These are phyloP conservation scores for Scaptomyza tumidula DNA, from an alignment of 2,888 invertebrate genomes.

Conservation along the genomic window DNA sequence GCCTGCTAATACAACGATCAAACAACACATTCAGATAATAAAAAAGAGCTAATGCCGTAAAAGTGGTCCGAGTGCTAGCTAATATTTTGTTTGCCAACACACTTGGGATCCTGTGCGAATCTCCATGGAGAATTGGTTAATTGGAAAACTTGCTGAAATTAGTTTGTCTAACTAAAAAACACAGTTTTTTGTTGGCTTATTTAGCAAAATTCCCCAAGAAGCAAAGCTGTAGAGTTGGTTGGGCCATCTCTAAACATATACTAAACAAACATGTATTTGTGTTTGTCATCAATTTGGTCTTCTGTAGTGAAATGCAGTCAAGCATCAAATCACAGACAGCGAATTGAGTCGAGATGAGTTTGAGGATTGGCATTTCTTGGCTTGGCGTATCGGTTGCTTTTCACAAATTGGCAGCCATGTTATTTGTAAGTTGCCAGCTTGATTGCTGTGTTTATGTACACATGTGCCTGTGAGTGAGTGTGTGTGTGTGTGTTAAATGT, in stretches of 20 bases:
- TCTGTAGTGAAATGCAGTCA: conserved; percentile 35
- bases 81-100: conserved; percentile 61
- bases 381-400: conserved; percentile 24
- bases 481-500: conserved; percentile 18
- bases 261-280: conserved; percentile 1
- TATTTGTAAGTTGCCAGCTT: conserved; percentile 48
- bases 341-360: conserved; percentile 13
- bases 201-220: conserved; percentile 2
- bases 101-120: conserved; percentile 28
- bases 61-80: conserved; percentile 20
- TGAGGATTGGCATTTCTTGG: conserved; percentile 18
- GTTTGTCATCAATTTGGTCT: conserved; percentile 29
- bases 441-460: conserved; percentile 34
- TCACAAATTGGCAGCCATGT: conserved; percentile 32
- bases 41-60: conserved; percentile 10
- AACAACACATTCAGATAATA: neutral
- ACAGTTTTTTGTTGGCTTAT: conserved; percentile 9
- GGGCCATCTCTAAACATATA: neutral
- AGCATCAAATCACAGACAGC: conserved; percentile 44
- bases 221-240: neutral
- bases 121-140: conserved; percentile 43
- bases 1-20: conserved; percentile 21
- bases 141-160: conserved; percentile 42
- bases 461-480: conserved; percentile 5
- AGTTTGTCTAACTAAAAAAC: conserved; percentile 9